These are phyloP conservation scores for Channa maculata DNA, from an alignment of 2,113 vertebrate species.

Conservation along the genomic window DNA sequence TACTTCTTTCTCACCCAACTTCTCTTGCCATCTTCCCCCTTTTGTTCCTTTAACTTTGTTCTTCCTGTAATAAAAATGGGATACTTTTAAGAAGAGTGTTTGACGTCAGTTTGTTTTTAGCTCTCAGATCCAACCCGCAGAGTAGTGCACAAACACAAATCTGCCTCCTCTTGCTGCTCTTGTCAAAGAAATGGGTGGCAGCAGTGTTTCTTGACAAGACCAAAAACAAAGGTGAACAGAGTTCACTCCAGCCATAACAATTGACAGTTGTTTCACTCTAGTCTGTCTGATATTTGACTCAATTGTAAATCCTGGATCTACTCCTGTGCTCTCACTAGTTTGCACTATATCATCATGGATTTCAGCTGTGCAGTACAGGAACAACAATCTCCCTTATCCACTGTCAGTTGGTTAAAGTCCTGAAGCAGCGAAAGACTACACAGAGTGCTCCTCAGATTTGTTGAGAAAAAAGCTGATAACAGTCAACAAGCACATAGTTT, in stretches of 20 bases:
- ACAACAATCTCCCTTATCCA: not conserved
- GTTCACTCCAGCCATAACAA: not conserved
- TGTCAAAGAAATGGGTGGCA: not conserved
- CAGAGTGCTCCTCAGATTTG: conserved; percentile 7
- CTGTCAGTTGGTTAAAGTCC: not conserved
- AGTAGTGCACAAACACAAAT: not conserved
- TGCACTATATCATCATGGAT: not conserved
- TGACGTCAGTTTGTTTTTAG: conserved; percentile 25
- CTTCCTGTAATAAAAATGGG: conserved; percentile 3
- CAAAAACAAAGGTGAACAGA: not conserved
- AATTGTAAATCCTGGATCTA: not conserved
- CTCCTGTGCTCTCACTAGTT: not conserved
- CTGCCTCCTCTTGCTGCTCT: conserved; percentile 4
- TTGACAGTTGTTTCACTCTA: not conserved
- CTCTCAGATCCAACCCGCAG: conserved; percentile 3
- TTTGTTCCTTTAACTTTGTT: conserved; percentile 7
- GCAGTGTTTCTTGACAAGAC: not conserved
- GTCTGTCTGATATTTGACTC: conserved; percentile 10
- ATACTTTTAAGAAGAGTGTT: conserved; percentile 6
- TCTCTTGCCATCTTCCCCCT: not conserved
- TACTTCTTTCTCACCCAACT: conserved; percentile 8
- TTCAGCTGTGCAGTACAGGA: not conserved
- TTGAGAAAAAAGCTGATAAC: conserved; percentile 25
- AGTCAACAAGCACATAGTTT: conserved; percentile 11
- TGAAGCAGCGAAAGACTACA: conserved; percentile 9